Conservation (phyloP, 2,113 vertebrate genomes). For the Leuciscus idus region DNA sequence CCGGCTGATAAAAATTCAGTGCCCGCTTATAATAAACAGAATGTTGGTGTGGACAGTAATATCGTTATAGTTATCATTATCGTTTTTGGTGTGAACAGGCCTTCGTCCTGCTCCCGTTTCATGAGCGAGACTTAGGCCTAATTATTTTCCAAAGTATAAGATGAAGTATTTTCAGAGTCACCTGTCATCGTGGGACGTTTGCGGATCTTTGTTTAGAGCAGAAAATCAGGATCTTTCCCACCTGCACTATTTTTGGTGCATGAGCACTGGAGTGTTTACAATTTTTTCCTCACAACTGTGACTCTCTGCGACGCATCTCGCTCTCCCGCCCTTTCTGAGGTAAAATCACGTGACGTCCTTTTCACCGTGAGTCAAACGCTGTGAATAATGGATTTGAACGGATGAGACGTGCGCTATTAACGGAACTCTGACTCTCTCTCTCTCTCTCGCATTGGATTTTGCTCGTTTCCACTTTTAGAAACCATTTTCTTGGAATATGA, state of each 20-base stretch:
- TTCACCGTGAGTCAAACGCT: constrained; percentile 62
- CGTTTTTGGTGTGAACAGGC: too few species aligned
- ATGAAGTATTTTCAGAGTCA: constrained; percentile 46
- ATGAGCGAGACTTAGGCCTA: not conserved
- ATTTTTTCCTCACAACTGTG: constrained; percentile 14
- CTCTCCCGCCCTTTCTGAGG: constrained; percentile 15
- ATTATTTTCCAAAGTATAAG: not conserved
- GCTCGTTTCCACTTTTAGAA: constrained; percentile 63
- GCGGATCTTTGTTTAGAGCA: not conserved
- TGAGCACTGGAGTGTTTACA: constrained; percentile 45
- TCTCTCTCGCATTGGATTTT: constrained; percentile 24
- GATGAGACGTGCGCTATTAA: constrained; percentile 59
- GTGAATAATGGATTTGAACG: constrained; percentile 72
- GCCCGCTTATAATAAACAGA: too few species aligned
- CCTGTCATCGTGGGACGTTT: constrained; percentile 64
- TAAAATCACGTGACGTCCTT: constrained; percentile 28
- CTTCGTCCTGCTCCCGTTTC: not conserved
- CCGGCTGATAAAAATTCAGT: too few species aligned
- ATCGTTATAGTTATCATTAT: too few species aligned
- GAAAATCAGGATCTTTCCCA: constrained; percentile 32
- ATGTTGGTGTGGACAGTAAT: too few species aligned
- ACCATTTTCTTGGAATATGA: constrained; percentile 69
- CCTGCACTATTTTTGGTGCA: constrained; percentile 43
- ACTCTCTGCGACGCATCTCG: constrained; percentile 22
- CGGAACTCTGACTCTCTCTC: constrained; percentile 10